phyloP scores from a whole-genome alignment of 2,797 vertebrate genomes.

The Chloroceryle amazona region DNA sequence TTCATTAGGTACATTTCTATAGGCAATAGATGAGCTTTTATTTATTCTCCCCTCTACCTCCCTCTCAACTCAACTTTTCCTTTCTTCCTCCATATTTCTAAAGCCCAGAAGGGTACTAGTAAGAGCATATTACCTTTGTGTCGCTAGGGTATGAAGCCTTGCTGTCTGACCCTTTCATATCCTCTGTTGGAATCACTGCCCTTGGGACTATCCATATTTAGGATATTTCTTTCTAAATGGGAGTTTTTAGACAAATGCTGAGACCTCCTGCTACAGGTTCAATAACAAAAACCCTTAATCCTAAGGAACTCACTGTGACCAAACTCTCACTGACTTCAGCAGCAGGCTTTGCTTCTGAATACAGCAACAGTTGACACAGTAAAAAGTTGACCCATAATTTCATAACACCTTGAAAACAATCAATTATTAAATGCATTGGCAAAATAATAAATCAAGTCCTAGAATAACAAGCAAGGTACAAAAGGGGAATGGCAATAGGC shows the following conservation, averaged over 20 bases:
- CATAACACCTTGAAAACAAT: not conserved
- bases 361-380: not conserved
- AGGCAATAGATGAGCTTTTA: not conserved
- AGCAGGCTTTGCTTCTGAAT: not conserved
- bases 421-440: not conserved
- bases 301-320: not conserved
- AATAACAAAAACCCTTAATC: not conserved
- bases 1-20: not conserved
- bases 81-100: not conserved
- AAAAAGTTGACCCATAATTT: not conserved
- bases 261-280: not conserved
- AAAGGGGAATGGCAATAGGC: not conserved
- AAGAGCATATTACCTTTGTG: not conserved
- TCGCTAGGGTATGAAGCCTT: not conserved
- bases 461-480: not conserved
- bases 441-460: not conserved
- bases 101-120: not conserved
- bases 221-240: not conserved
- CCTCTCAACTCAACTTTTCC: not conserved
- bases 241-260: not conserved
- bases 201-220: not conserved
- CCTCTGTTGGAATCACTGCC: not conserved
- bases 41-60: accelerated
- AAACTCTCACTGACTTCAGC: not conserved
- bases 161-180: not conserved